These are phyloP conservation scores for Masticophis lateralis DNA, from an alignment of 2,797 vertebrate genomes.

Conservation along the genomic window DNA sequence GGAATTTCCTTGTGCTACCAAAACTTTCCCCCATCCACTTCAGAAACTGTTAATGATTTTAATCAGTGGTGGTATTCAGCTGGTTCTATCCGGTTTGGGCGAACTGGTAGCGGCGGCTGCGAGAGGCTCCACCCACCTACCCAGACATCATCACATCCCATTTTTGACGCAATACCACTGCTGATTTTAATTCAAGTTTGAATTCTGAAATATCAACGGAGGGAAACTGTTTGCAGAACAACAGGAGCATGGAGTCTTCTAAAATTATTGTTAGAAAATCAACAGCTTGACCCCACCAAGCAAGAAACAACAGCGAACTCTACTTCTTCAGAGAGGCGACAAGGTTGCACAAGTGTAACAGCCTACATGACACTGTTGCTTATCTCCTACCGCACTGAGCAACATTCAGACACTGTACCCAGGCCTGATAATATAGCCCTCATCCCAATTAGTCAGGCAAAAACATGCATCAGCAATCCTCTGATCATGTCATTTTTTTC, in stretches of 20 bases:
- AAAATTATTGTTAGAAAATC: slow-evolving; percentile 3
- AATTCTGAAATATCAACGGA: neutral
- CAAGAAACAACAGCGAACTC: neutral
- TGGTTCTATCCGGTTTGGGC: no score
- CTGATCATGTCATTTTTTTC: neutral
- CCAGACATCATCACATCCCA: no score
- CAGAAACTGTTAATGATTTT: neutral
- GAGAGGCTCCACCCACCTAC: no score
- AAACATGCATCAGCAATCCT: neutral
- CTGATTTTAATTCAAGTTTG: neutral
- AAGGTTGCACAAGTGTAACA: neutral
- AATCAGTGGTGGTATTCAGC: no score
- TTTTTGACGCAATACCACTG: no score
- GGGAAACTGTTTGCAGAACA: neutral
- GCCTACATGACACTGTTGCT: no score
- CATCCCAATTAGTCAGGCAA: slow-evolving; percentile 14
- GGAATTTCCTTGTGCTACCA: neutral
- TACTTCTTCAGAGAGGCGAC: neutral
- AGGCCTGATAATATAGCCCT: neutral
- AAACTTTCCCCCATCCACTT: neutral
- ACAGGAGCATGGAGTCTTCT: neutral
- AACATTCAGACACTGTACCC: neutral
- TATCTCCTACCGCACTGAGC: neutral
- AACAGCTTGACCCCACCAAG: neutral
- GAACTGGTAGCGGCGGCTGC: no score